Base-by-base conservation (phyloP, 2,888 invertebrate genomes). In the Ypsolopha scabrella region DNA sequence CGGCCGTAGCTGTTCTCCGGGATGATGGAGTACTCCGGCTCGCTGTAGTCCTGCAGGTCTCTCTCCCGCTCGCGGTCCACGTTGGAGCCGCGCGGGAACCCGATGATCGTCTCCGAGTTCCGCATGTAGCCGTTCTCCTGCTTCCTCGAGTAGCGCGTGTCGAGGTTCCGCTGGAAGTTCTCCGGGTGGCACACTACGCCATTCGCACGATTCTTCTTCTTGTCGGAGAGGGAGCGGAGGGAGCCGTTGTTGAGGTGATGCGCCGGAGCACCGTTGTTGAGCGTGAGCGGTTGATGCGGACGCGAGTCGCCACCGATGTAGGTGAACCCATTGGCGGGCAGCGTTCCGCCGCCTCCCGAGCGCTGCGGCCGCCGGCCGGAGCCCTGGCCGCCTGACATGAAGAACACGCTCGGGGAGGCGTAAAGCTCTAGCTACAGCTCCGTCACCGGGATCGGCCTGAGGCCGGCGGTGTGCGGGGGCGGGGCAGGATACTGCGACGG, bases 361-460 rank as follows among this genome's bases (percentile, higher is more conserved):
- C 78, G 80, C 62, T 67, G 79, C 72, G 75, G 79, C 79, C 88
- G 82, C 63, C 87, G 82, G 67, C 76, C 72, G 62, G 82, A 73
- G 70, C 80, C 80, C 67, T 86, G 87, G 67, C 87, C 88, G 70
- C 88, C 89, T 65, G 91, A 90, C 88, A 93, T 88, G 90, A 91
- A 93, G 88, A 88, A 93, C 82, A 89, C 92, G 91, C 88, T 91
- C 88, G 90, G 92, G 88, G 94, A 94, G 91, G 94, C 94, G 93
- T 94, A 94, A 87, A 94, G 93, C 90, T 95, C 94, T 94, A 95
- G 95, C 94, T 95, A 95, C 93, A 95, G 94, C 78, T 95, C 95
- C 88, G 95, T 95, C 67, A 95, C 94, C 61, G 95, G 95, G 69
- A 95, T 93, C 14, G 94, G 93, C 69, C 78, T 75, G 68, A 73